Conservation (phyloP, 2,113 vertebrate genomes). For the Zosterops pallidus region DNA sequence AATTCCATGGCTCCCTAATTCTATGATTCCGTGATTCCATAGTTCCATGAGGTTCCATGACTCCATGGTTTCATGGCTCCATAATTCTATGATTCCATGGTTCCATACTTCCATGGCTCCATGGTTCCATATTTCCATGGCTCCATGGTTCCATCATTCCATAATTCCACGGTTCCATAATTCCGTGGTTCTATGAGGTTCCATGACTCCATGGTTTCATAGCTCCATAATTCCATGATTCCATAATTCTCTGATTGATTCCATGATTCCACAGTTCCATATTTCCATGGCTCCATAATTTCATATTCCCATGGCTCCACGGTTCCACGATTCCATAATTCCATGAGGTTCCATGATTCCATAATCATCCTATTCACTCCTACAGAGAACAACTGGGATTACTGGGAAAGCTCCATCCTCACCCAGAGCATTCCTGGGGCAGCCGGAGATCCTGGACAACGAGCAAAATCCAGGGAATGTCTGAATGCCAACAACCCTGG, state of each 20-base stretch:
- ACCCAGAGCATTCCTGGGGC: neutral
- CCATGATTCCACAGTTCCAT: neutral
- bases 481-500: neutral
- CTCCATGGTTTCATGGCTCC: neutral
- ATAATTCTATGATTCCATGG: rapidly evolving
- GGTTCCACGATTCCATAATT: too few relatives aligned
- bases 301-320: too few relatives aligned
- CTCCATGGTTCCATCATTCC: too few relatives aligned
- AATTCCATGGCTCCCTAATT: too few relatives aligned
- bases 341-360: rapidly evolving
- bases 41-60: rapidly evolving
- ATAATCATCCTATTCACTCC: neutral
- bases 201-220: too few relatives aligned
- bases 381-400: neutral
- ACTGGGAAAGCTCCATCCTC: neutral
- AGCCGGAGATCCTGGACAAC: neutral
- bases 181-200: neutral
- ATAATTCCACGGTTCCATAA: too few relatives aligned
- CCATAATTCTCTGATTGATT: too few relatives aligned
- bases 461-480: neutral
- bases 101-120: too few relatives aligned
- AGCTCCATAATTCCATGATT: too few relatives aligned
- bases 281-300: too few relatives aligned
- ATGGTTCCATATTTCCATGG: neutral
- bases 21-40: too few relatives aligned